Evolutionary conservation across 2,797 vertebrate species (phyloP), one percentile per base, ranked within the genome.

Genomic region (Crypturellus tataupa): DNA sequence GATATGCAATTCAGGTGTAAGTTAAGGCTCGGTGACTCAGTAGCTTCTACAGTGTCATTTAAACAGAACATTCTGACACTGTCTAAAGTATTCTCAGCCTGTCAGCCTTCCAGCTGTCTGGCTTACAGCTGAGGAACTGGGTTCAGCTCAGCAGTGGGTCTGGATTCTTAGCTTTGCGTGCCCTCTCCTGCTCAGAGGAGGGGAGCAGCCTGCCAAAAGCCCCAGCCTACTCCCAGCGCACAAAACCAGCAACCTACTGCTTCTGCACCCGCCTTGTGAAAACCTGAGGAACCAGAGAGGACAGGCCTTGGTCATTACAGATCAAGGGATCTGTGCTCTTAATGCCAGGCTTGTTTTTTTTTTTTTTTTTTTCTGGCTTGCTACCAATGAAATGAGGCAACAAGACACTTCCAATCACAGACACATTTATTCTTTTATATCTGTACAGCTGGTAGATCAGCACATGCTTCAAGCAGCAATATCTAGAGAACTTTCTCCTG

Each of bases 391-490:
- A 95, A 94, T 80, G 87, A 91, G 85, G 84, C 90, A 85, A 88
- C 31, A 70, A 53, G 80, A 95, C 60, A 0, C 33, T 63, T 96
- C 49, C 80, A 93, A 81, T 96, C 71, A 95, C 88, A 93, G 75
- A 93, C 40, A 96, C 70, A 53, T 96, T 96, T 95, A 96, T 95
- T 96, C 89, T 92, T 89, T 90, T 68, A 78, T 27, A 71, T 85
- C 83, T 95, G 85, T 97, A 94, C 96, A 96, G 76, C 92, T 62
- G 69, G 85, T 85, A 93, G 81, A 42, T 94, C 92, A 91, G 93
- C 37, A 81, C 89, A 93, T 95, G 86, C 91, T 79, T 88, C 78
- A 76, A 33, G 80, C 94, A 92, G 90, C 80, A 84, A 63, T 71
- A 75, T 31, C 81, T 71, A 82, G 73, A 91, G 69, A 75, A 75